Evolutionary conservation across 2,113 vertebrate species (phyloP).

Genomic region (Caracal caracal): DNA sequence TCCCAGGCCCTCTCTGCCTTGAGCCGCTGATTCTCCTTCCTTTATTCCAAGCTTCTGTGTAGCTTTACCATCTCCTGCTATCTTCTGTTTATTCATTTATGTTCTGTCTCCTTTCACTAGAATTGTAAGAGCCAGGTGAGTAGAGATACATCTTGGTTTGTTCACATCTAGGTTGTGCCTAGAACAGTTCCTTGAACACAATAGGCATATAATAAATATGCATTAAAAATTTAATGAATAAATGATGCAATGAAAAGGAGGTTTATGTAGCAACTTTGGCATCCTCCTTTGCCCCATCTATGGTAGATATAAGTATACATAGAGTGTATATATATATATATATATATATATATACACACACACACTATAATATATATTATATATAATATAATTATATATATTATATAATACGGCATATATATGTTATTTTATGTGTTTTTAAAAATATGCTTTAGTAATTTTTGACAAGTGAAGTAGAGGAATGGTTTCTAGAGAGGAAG

Average conservation of each 20-base stretch:
- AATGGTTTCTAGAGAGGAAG: neutral
- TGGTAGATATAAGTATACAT: neutral
- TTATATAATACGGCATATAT: neutral
- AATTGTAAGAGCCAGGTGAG: neutral
- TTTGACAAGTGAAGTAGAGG: neutral
- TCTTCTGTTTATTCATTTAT: neutral
- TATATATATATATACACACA: neutral
- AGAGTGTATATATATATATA: neutral
- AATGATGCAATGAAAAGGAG: neutral
- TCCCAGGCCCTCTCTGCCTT: fast-evolving
- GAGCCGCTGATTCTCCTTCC: neutral
- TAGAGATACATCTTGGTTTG: neutral
- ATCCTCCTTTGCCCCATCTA: neutral
- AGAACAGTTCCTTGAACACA: too few species aligned
- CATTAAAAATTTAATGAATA: neutral
- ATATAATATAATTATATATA: neutral
- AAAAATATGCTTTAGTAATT: neutral
- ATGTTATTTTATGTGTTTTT: neutral
- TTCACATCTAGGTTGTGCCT: neutral
- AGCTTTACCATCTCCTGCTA: neutral
- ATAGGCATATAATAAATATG: neutral
- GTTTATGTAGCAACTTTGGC: neutral
- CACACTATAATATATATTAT: neutral
- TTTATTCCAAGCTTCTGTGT: neutral
- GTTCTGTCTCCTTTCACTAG: neutral